Evolutionary conservation across 2,888 invertebrate genomes (phyloP), one percentile per base, ranked within the genome.

Genomic region (Brenthis daphne): DNA sequence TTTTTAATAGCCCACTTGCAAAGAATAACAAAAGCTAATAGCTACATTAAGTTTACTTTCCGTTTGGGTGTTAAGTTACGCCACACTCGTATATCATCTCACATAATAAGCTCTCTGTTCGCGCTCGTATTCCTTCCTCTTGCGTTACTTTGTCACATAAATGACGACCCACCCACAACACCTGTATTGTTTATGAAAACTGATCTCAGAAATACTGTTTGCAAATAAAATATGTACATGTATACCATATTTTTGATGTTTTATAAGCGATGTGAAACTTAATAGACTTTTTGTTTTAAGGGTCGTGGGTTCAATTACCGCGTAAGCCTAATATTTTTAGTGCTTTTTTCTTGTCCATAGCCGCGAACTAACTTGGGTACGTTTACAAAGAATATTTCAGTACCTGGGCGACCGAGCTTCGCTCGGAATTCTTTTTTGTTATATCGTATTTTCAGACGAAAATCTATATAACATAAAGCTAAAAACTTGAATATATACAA

Each of bases 151-250:
- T 67, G 68, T 71, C 70, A 67, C 65, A 33, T 56, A 57, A 65
- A 64, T 54, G 57, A 68, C 53, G 54, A 63, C 64, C 57, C 33
- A 48, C 53, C 58, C 64, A 57, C 55, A 55, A 71, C 66, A 67
- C 68, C 51, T 54, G 53, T 61, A 69, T 71, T 73, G 73, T 73
- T 65, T 70, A 65, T 54, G 67, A 57, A 67, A 73, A 71, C 61
- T 53, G 69, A 69, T 70, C 66, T 64, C 66, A 64, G 12, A 48
- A 3, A 51, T 67, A 63, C 61, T 16, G 60, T 16, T 20, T 6
- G 51, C 37, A 63, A 37, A 51, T 24, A 50, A 33, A 8, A n/a
- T 16, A 43, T 11, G 6, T 6, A 12, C n/a, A 33, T 53, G 6
- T 14, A 53, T 16, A 6, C 3, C 29, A 29, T 29, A 53, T 53